Evolutionary conservation across 1,140 invertebrate genomes (phyloP).

Genomic region (Semibalanus balanoides): DNA sequence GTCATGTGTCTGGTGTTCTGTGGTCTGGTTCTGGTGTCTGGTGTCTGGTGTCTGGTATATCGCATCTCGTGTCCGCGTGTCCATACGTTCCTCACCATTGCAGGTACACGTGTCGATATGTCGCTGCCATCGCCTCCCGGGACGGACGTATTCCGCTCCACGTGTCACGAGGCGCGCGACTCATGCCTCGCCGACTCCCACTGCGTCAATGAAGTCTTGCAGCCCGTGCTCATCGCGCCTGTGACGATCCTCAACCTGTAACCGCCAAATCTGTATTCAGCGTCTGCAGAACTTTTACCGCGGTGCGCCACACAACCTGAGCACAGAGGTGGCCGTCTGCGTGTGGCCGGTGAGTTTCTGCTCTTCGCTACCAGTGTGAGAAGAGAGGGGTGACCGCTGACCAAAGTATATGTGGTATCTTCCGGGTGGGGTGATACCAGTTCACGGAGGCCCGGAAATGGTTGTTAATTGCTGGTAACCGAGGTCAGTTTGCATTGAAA

Average conservation of each 20-base stretch:
- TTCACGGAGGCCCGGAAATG: no score
- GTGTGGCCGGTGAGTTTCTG: constrained; percentile 77
- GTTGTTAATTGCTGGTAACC: no score
- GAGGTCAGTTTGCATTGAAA: no score
- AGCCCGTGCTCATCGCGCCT: neutral
- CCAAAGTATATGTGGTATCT: no score
- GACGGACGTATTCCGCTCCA: neutral
- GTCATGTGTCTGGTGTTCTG: no score
- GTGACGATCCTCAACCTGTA: constrained; percentile 35
- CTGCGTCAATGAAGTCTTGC: neutral
- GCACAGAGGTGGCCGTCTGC: constrained; percentile 76
- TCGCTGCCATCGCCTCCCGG: no score
- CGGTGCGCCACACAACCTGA: constrained; percentile 55
- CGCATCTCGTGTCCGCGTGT: no score
- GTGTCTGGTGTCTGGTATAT: no score
- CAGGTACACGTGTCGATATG: neutral
- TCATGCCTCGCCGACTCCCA: neutral
- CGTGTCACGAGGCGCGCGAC: neutral
- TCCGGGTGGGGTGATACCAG: no score
- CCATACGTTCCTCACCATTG: neutral
- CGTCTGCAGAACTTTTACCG: constrained; percentile 72
- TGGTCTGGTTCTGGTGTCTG: no score
- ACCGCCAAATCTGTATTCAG: constrained; percentile 69
- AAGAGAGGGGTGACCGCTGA: no score
- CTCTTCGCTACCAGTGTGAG: no score